These are phyloP conservation scores for Phaedon cochleariae DNA, from an alignment of 2,888 invertebrate species.

Conservation along the genomic window DNA sequence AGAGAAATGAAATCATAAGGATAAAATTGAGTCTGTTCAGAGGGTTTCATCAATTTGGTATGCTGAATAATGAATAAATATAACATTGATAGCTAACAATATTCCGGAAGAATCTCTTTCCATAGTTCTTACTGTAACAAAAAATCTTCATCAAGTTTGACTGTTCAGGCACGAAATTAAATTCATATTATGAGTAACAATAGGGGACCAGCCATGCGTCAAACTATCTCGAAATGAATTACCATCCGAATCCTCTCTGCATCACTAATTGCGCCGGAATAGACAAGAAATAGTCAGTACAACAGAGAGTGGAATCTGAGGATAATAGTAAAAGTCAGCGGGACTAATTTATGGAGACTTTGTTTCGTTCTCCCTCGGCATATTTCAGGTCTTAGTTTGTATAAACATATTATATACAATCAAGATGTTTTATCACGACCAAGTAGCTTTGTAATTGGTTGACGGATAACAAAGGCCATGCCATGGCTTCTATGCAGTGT, in stretches of 20 bases:
- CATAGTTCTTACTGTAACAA: not conserved
- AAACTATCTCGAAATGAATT: conserved; percentile 25
- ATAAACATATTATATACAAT: conserved; percentile 60
- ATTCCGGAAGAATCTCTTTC: no score
- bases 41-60: no score
- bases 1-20: no score
- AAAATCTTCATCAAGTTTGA: not conserved
- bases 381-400: conserved; percentile 59
- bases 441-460: conserved; percentile 19
- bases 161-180: not conserved
- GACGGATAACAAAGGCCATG: not conserved
- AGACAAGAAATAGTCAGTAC: not conserved
- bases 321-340: conserved; percentile 54
- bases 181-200: not conserved
- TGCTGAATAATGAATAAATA: no score
- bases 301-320: not conserved
- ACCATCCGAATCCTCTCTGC: conserved; percentile 18
- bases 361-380: conserved; percentile 53
- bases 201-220: conserved; percentile 15
- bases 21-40: no score
- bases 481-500: conserved; percentile 3
- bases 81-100: no score
- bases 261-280: not conserved
- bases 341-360: conserved; percentile 54
- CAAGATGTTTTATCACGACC: conserved; percentile 56